These are phyloP conservation scores for Drosophila multiciliata DNA, from an alignment of 2,888 invertebrate species.

Conservation along the genomic window DNA sequence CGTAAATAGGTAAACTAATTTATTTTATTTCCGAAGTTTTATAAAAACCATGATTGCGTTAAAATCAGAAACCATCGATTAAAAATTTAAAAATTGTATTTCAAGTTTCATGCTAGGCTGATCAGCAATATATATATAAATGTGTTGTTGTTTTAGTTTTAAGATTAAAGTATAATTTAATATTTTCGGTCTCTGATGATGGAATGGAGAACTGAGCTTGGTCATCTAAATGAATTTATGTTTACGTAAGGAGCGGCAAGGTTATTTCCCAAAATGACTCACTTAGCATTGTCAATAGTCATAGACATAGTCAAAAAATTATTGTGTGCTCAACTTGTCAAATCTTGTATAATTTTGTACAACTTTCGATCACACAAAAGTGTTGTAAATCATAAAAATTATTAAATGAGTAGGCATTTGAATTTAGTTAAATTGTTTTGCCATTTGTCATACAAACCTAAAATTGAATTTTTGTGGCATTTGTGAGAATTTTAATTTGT, in stretches of 20 bases:
- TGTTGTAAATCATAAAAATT: neutral
- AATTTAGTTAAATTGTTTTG: neutral
- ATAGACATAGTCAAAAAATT: neutral
- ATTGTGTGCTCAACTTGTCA: neutral
- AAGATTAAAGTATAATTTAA: no score
- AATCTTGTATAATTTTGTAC: neutral
- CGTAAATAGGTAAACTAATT: neutral
- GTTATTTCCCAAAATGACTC: neutral
- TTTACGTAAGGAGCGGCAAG: neutral
- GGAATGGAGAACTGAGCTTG: neutral
- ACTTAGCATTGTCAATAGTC: no score
- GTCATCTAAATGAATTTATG: neutral
- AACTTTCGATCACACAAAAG: neutral
- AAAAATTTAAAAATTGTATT: neutral
- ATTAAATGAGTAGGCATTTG: neutral
- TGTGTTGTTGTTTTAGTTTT: neutral
- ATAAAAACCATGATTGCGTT: neutral
- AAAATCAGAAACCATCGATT: neutral
- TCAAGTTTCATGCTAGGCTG: neutral
- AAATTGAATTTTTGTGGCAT: neutral
- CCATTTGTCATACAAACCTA: neutral
- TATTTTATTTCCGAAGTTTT: neutral
- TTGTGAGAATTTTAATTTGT: neutral
- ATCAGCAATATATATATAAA: neutral
- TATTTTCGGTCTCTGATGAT: neutral